These are phyloP conservation scores for Tragopan temminckii DNA, from an alignment of 2,797 vertebrate genomes.

Conservation along the genomic window DNA sequence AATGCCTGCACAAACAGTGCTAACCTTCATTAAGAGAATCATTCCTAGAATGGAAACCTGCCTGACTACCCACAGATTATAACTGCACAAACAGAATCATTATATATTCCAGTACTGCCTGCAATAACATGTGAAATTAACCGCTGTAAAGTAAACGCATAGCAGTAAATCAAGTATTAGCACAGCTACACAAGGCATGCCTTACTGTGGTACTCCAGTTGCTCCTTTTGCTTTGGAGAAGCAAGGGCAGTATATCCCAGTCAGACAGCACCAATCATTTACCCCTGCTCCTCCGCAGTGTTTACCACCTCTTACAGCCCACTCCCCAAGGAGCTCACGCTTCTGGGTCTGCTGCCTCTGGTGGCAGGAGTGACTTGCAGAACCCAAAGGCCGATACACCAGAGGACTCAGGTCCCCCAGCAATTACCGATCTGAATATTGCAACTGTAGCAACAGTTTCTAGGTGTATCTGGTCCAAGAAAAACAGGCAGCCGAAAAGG, in stretches of 20 bases:
- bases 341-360: conserved; percentile 15
- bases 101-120: not conserved
- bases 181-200: not conserved
- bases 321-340: conserved; percentile 26
- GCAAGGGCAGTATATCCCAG: conserved; percentile 13
- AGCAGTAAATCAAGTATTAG: not conserved
- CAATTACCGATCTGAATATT: conserved; percentile 52
- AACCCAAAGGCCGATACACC: conserved; percentile 41
- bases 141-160: not conserved
- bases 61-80: not conserved
- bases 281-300: conserved; percentile 44
- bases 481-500: conserved; percentile 15
- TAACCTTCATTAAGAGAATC: not conserved
- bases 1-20: not conserved
- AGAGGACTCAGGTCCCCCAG: conserved; percentile 67
- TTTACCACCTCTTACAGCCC: conserved; percentile 56
- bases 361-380: conserved; percentile 45
- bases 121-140: not conserved
- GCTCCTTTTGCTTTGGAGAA: conserved; percentile 26
- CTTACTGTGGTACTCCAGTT: conserved; percentile 49
- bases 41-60: not conserved
- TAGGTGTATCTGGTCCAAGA: conserved; percentile 17
- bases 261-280: not conserved
- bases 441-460: conserved; percentile 70
- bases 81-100: not conserved